These are phyloP conservation scores for Asobara japonica DNA, from an alignment of 1,140 invertebrate species.

Conservation along the genomic window DNA sequence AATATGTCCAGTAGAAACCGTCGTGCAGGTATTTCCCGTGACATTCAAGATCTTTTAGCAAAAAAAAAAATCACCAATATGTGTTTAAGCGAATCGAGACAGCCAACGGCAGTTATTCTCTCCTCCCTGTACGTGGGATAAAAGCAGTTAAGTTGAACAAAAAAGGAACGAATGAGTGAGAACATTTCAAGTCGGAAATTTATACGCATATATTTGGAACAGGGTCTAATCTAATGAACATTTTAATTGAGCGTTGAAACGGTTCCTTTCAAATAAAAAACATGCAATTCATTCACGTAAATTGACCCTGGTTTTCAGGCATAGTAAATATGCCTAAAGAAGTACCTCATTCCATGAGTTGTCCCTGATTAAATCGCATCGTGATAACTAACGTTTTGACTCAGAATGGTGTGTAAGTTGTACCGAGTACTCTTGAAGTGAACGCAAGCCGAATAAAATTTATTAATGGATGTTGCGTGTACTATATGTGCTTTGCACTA, in stretches of 20 bases:
- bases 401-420: background rate
- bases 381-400: background rate
- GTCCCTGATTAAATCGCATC: conserved; percentile 7
- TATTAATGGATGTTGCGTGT: background rate
- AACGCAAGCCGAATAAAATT: background rate
- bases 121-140: background rate
- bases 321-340: background rate
- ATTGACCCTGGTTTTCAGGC: background rate
- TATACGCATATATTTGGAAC: background rate
- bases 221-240: background rate
- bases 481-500: background rate
- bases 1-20: background rate
- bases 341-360: background rate
- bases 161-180: background rate
- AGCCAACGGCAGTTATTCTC: background rate
- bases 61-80: background rate
- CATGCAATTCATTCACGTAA: background rate
- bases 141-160: background rate
- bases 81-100: background rate
- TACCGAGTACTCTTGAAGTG: background rate
- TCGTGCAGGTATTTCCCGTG: background rate
- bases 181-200: background rate
- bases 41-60: background rate
- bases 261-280: background rate
- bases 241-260: background rate